A percentile compares a stretch with the other conserved stretches of the same genome.
Evolutionary conservation across 2,888 invertebrate genomes (phyloP).

Genomic region (Mantis religiosa): DNA sequence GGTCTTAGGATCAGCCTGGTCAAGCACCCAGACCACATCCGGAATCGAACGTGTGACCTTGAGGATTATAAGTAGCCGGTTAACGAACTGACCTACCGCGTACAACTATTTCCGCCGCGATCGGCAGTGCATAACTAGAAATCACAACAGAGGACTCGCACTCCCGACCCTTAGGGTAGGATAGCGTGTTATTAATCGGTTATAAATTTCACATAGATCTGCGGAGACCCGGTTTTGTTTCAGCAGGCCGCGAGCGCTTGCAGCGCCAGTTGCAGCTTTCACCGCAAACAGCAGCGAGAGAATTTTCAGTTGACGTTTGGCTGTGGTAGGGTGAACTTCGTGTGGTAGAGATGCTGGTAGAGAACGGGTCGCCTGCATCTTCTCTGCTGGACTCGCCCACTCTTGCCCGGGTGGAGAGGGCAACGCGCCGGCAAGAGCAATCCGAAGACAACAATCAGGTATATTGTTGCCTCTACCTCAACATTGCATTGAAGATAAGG

Average conservation of each 20-base stretch:
- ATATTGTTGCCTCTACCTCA: neutral
- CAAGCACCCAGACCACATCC: neutral
- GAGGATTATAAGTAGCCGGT: neutral
- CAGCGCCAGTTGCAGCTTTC: neutral
- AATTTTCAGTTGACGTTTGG: neutral
- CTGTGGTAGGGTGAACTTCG: neutral
- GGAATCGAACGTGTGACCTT: neutral
- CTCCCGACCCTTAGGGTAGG: neutral
- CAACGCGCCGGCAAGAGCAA: slow-evolving; percentile 39
- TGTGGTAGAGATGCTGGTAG: slow-evolving; percentile 21
- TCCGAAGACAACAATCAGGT: neutral
- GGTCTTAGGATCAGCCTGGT: neutral
- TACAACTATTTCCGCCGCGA: neutral
- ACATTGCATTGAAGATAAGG: no score
- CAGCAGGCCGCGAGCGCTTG: neutral
- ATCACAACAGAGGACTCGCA: neutral
- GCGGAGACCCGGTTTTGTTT: no score
- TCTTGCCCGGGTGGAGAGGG: slow-evolving; percentile 56
- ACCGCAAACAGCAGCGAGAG: neutral
- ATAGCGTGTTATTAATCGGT: neutral
- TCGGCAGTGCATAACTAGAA: neutral
- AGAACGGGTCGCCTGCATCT: slow-evolving; percentile 38
- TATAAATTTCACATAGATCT: neutral
- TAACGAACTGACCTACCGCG: neutral
- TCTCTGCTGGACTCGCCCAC: slow-evolving; percentile 58